phyloP scores from a whole-genome alignment of 2,888 invertebrate genomes.

The Selenia dentaria region DNA sequence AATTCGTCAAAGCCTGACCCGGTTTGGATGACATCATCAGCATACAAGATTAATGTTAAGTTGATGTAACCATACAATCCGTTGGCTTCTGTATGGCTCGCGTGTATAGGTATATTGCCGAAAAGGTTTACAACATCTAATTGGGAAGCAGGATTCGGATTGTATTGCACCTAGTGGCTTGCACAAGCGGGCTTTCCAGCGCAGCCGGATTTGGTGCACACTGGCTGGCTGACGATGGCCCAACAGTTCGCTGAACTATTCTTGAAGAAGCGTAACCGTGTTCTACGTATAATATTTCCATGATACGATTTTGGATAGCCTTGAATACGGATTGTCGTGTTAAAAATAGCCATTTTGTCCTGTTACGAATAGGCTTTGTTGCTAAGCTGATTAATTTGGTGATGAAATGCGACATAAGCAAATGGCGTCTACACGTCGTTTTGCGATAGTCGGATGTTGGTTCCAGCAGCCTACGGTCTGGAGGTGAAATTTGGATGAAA shows the following conservation, averaged over 20 bases:
- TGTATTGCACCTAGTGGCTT: slow-evolving; percentile 42
- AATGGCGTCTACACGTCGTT: too few species aligned
- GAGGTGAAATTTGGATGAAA: too few species aligned
- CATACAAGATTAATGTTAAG: slow-evolving; percentile 17
- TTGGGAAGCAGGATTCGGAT: slow-evolving; percentile 27
- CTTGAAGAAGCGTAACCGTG: slow-evolving; percentile 14
- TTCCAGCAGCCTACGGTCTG: too few species aligned
- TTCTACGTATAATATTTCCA: too few species aligned
- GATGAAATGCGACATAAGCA: too few species aligned
- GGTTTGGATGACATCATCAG: slow-evolving; percentile 15
- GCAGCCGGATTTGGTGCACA: slow-evolving; percentile 63
- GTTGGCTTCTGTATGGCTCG: slow-evolving; percentile 3
- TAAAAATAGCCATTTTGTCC: too few species aligned
- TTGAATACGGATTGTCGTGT: too few species aligned
- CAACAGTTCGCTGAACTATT: slow-evolving; percentile 77
- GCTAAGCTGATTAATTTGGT: too few species aligned
- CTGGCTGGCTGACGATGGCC: slow-evolving; percentile 50
- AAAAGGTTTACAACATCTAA: slow-evolving; percentile 18
- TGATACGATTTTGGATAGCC: too few species aligned
- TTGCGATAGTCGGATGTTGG: too few species aligned
- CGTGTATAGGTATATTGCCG: slow-evolving; percentile 9
- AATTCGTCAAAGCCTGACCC: slow-evolving; percentile 26
- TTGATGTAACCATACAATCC: slow-evolving; percentile 16
- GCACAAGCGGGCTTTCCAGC: slow-evolving; percentile 75
- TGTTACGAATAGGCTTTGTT: too few species aligned